These are phyloP conservation scores for Terrapene triunguis DNA, from an alignment of 2,113 vertebrate species.

Conservation along the genomic window DNA sequence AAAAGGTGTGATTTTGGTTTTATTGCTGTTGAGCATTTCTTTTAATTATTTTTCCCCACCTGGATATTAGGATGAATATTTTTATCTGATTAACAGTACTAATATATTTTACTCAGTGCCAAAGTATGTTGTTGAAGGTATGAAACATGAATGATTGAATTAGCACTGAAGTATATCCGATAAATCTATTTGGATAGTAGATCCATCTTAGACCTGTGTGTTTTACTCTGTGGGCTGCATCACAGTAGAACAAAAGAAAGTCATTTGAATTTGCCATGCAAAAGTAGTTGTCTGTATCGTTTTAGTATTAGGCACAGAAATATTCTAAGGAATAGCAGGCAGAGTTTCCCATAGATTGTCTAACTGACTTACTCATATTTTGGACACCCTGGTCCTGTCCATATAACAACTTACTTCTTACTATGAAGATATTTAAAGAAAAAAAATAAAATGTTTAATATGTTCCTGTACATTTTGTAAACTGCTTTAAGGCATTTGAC, in stretches of 20 bases:
- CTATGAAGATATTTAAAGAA: background rate
- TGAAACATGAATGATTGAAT: background rate
- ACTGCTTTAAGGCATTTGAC: background rate
- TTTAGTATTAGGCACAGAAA: background rate
- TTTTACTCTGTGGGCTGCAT: background rate
- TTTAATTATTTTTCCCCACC: background rate
- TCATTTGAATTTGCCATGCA: background rate
- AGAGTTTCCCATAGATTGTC: background rate
- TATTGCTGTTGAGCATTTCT: background rate
- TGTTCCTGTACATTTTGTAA: background rate
- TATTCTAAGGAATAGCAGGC: background rate
- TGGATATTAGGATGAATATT: background rate
- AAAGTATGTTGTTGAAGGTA: background rate
- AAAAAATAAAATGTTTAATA: background rate
- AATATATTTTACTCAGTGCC: background rate
- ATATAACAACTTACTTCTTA: background rate
- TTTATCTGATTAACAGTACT: background rate
- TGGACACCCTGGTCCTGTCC: background rate
- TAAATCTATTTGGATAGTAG: background rate
- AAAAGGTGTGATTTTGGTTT: background rate
- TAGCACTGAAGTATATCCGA: background rate
- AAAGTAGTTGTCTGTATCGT: background rate
- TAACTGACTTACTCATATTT: no score
- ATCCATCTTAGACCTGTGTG: background rate
- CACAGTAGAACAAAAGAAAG: background rate